Evolutionary conservation across 2,888 invertebrate species (phyloP).

Genomic region (Ochropleura leucogaster): DNA sequence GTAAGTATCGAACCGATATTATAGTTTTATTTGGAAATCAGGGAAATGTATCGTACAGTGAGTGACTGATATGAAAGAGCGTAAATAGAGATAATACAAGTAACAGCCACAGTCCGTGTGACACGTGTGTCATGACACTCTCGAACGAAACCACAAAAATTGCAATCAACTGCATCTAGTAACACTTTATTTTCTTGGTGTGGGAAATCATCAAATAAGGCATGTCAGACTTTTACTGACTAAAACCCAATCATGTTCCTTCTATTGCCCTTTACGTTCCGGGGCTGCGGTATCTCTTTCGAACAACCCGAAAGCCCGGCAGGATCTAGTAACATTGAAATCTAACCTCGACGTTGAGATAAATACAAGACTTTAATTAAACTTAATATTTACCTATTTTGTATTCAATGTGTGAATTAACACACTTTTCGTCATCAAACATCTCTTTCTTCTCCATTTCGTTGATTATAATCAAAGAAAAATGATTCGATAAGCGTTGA

Average conservation of each 20-base stretch:
- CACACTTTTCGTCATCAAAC: conserved; percentile 29
- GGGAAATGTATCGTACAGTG: neutral
- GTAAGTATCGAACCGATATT: conserved; percentile 4
- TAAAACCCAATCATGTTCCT: no score
- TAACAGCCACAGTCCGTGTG: neutral
- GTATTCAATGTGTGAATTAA: neutral
- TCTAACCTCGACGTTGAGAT: no score
- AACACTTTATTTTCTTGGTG: no score
- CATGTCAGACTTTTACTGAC: no score
- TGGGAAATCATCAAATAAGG: no score
- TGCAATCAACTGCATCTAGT: neutral
- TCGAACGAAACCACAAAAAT: neutral
- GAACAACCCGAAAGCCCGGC: no score
- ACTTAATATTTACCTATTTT: neutral
- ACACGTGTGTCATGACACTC: neutral
- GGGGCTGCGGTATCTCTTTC: no score
- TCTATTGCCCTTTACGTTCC: no score
- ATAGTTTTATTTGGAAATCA: neutral
- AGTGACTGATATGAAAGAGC: no score
- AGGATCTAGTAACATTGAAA: neutral
- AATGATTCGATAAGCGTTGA: conserved; percentile 18
- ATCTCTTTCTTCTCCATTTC: conserved; percentile 44
- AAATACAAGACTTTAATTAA: neutral
- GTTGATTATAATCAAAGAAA: conserved; percentile 59
- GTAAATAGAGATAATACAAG: neutral